Percentiles rank a stretch among this genome's conserved stretches.
Conservation (phyloP, 1,140 invertebrate species). For the Ephestia elutella region DNA sequence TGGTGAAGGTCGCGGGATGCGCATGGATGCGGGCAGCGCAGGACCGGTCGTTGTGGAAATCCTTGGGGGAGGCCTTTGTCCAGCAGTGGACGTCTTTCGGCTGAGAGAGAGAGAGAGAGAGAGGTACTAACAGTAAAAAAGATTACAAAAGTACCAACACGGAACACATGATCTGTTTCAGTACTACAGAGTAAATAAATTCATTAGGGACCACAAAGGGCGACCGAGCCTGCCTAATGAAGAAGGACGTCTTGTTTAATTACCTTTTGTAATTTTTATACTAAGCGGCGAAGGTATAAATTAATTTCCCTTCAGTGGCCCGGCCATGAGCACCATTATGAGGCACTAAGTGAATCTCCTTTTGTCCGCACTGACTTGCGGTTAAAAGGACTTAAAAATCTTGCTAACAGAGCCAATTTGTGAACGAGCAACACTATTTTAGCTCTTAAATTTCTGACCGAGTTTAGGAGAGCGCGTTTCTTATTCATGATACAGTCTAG, state of each 20-base stretch:
- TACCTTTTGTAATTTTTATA: slow-evolving; percentile 67
- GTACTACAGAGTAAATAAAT: slow-evolving; percentile 41
- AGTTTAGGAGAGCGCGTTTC: slow-evolving; percentile 5
- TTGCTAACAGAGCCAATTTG: slow-evolving; percentile 26
- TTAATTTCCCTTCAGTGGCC: slow-evolving; percentile 56
- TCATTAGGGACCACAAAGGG: slow-evolving; percentile 53
- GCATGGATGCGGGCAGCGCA: too few relatives aligned
- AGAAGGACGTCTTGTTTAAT: slow-evolving; percentile 67
- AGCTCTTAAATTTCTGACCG: background rate
- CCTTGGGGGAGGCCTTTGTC: too few relatives aligned
- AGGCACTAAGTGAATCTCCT: slow-evolving; percentile 43
- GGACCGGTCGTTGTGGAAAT: too few relatives aligned
- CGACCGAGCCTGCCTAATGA: slow-evolving; percentile 51
- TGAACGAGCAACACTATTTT: background rate
- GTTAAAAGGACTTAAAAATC: slow-evolving; percentile 25
- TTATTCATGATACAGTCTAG: background rate
- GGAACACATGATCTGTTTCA: background rate
- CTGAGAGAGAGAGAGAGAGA: too few relatives aligned
- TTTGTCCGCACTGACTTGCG: slow-evolving; percentile 39
- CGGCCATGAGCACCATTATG: slow-evolving; percentile 44
- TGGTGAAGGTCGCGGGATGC: too few relatives aligned
- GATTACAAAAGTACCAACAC: background rate
- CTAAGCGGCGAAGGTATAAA: slow-evolving; percentile 55
- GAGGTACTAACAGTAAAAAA: too few relatives aligned
- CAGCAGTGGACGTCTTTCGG: too few relatives aligned